Base-by-base conservation (phyloP, 1,140 invertebrate genomes). In the Eupristina koningsbergeri region DNA sequence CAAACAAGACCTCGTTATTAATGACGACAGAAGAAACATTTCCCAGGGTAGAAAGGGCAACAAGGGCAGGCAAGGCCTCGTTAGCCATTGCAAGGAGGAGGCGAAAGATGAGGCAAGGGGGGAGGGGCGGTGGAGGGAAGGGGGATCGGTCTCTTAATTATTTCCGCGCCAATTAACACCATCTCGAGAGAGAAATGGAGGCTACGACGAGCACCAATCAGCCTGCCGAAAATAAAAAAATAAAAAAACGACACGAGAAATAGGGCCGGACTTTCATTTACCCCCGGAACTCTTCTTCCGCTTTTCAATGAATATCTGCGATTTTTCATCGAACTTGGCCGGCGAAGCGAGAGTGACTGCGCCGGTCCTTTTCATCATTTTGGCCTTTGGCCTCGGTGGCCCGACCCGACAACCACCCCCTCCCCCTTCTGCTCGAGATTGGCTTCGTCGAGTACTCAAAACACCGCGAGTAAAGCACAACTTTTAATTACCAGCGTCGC, bases 141-240 rank as follows among this genome's bases (percentile, higher is more conserved):
- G 86, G 83, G 61, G 77, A 86, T 85, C 64, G 87, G 89, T 90
- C 89, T 91, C 91, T 92, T 91, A 91, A 92, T 92, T 92, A 92
- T 89, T 92, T 92, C 91, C 91, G 90, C 91, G 87, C 90, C 91
- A 92, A 92, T 92, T 92, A 92, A 92, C 89, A 91, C 88, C 86
- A 88, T 87, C 87, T 89, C 86, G 86, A 78, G 83, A 87, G 87
- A 88, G 7, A 22, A 86, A 41, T 19, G 80, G 73, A 78, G 82
- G 19, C 78, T 29, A 58, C 80, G 58, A 45, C 76, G 34, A 86
- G 84, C 89, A 77, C 88, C 41, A 88, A 90, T 26, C 71, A 41
- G 17, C 36, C 53, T 11, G 26, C 22, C 71, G 41, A 82, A 82
- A 82, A 64, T 45, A 64, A 71, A 71, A n/a, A n/a, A n/a, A n/a